A percentile compares a stretch with the other conserved stretches of the same genome.
These are phyloP conservation scores for Dromius quadrimaculatus DNA, from an alignment of 2,888 invertebrate species.

Conservation along the genomic window DNA sequence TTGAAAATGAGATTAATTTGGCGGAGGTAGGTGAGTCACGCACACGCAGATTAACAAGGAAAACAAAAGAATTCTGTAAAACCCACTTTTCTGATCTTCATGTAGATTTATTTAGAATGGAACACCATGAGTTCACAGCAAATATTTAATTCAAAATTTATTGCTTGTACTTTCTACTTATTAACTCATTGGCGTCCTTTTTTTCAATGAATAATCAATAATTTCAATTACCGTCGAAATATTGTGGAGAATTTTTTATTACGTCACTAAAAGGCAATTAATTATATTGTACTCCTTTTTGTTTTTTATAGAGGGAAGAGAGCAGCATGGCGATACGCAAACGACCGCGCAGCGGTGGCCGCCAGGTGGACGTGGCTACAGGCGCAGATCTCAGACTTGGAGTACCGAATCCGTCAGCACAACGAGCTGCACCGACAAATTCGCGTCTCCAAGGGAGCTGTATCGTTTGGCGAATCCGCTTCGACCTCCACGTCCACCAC, in stretches of 20 bases:
- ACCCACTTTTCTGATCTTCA: constrained; percentile 3
- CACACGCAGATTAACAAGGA: background rate
- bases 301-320: constrained; percentile 77
- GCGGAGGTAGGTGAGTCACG: constrained; percentile 12
- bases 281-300: too few relatives aligned
- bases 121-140: too few relatives aligned
- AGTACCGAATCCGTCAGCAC: constrained; percentile 90
- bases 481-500: constrained; percentile 64
- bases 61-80: constrained; percentile 10
- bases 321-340: constrained; percentile 85
- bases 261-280: too few relatives aligned
- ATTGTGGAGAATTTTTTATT: too few relatives aligned
- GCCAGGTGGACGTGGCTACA: constrained; percentile 93
- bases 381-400: constrained; percentile 92
- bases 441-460: constrained; percentile 73
- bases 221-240: too few relatives aligned
- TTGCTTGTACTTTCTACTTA: too few relatives aligned
- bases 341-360: constrained; percentile 84
- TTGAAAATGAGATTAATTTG: background rate
- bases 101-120: constrained; percentile 1
- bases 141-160: too few relatives aligned
- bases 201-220: too few relatives aligned
- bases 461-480: constrained; percentile 69
- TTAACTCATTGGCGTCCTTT: too few relatives aligned
- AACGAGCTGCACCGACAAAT: constrained; percentile 81